Evolutionary conservation across 53 echinoderm and acorn worm genomes (phyloP).

Genomic region (Arbacia lixula): DNA sequence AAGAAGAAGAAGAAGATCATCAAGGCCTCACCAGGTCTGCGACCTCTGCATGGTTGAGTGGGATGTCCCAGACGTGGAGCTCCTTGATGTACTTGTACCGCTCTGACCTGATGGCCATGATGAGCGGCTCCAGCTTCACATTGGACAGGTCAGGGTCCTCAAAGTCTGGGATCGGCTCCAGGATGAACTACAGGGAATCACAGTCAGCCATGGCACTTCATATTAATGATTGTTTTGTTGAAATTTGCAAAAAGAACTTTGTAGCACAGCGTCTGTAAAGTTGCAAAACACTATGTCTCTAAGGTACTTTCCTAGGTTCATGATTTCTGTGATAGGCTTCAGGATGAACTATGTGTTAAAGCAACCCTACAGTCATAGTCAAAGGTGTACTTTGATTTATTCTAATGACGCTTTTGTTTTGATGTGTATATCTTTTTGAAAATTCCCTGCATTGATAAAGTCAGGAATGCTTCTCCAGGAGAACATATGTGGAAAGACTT

Average conservation of each 20-base stretch:
- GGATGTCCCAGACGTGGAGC: conserved; percentile 94
- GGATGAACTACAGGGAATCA: conserved; percentile 78
- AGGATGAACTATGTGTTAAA: no score
- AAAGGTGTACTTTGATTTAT: no score
- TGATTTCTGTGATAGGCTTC: background rate
- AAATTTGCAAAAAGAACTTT: no score
- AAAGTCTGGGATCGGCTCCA: conserved; percentile 85
- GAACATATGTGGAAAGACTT: no score
- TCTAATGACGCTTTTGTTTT: no score
- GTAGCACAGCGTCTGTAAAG: no score
- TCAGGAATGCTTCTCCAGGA: no score
- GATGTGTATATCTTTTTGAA: no score
- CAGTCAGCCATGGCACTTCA: no score
- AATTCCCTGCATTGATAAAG: no score
- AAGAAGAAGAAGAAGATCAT: background rate
- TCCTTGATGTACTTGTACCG: conserved; percentile 96
- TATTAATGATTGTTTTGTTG: no score
- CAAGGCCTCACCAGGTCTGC: conserved; percentile 79
- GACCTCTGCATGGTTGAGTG: conserved; percentile 75
- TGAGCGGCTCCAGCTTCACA: conserved; percentile 79
- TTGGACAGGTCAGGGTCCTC: conserved; percentile 84
- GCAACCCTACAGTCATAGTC: no score
- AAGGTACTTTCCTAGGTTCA: background rate
- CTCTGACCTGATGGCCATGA: conserved; percentile 76
- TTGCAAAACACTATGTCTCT: background rate